Conservation (phyloP, 2,888 invertebrate genomes). For the Panorpa germanica region DNA sequence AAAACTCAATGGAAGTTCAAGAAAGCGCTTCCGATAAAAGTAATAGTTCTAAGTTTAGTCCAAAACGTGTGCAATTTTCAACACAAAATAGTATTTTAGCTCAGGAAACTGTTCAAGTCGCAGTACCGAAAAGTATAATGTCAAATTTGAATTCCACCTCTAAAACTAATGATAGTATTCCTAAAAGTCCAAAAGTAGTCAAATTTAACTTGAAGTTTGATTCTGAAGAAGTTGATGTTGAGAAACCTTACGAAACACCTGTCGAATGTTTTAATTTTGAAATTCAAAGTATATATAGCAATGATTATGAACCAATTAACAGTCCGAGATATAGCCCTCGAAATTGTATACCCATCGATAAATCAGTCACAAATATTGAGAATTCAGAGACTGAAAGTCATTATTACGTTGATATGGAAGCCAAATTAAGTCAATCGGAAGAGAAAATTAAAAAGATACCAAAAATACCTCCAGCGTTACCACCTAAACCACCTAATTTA, state of each 20-base stretch:
- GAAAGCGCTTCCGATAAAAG: constrained; percentile 5
- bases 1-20: constrained; percentile 41
- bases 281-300: constrained; percentile 50
- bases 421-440: constrained; percentile 24
- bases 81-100: constrained; percentile 40
- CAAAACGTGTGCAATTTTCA: constrained; percentile 40
- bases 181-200: too few species aligned
- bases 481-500: constrained; percentile 60
- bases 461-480: constrained; percentile 52
- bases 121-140: too few species aligned
- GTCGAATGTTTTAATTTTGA: constrained; percentile 32
- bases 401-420: constrained; percentile 44
- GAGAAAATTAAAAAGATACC: constrained; percentile 32
- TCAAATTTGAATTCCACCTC: too few species aligned
- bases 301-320: constrained; percentile 51
- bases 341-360: constrained; percentile 22
- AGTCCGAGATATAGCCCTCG: constrained; percentile 15
- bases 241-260: constrained; percentile 44
- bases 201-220: constrained; percentile 32
- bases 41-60: constrained; percentile 15
- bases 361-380: constrained; percentile 24
- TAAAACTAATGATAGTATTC: too few species aligned
- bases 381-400: constrained; percentile 34
- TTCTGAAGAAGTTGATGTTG: too few species aligned
- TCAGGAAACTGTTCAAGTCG: constrained; percentile 27